A percentile compares a stretch with the other conserved stretches of the same genome.
Conservation (phyloP, 1,140 invertebrate genomes). For the Hylaeus anthracinus region DNA sequence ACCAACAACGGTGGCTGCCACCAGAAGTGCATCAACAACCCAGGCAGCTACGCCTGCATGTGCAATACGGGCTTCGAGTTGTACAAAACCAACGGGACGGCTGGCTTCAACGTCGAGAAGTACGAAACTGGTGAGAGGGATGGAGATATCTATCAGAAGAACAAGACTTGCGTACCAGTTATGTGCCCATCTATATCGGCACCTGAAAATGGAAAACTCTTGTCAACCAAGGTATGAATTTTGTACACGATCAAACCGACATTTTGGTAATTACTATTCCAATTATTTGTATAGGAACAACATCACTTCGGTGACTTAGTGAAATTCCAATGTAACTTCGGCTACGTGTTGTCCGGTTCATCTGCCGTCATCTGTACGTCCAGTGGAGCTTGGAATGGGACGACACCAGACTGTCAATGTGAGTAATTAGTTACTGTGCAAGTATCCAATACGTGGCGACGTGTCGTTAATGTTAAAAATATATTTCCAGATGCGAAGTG, state of each 20-base stretch:
- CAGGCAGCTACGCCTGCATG: constrained; percentile 92
- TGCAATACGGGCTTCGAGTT: constrained; percentile 97
- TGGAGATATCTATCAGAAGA: constrained; percentile 93
- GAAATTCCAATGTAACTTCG: constrained; percentile 96
- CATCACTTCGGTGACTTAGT: constrained; percentile 96
- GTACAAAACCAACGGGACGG: constrained; percentile 94
- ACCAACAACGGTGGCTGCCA: constrained; percentile 95
- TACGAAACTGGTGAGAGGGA: constrained; percentile 93
- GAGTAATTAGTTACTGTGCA: constrained; percentile 74
- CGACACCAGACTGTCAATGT: constrained; percentile 95
- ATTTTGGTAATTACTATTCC: background rate
- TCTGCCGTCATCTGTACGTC: constrained; percentile 93
- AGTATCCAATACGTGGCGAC: background rate
- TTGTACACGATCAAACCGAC: background rate
- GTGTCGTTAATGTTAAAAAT: background rate
- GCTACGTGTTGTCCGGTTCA: constrained; percentile 94
- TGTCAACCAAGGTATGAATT: constrained; percentile 86
- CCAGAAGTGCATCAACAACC: constrained; percentile 94
- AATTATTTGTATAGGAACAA: constrained; percentile 79
- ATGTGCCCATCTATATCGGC: constrained; percentile 91
- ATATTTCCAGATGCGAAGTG: constrained; percentile 90
- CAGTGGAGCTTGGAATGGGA: constrained; percentile 96
- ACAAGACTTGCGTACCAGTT: constrained; percentile 96
- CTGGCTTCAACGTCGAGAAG: constrained; percentile 90
- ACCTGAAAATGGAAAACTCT: constrained; percentile 94